Evolutionary conservation across 2,888 invertebrate genomes (phyloP).

Genomic region (Cheilosia scutellata): DNA sequence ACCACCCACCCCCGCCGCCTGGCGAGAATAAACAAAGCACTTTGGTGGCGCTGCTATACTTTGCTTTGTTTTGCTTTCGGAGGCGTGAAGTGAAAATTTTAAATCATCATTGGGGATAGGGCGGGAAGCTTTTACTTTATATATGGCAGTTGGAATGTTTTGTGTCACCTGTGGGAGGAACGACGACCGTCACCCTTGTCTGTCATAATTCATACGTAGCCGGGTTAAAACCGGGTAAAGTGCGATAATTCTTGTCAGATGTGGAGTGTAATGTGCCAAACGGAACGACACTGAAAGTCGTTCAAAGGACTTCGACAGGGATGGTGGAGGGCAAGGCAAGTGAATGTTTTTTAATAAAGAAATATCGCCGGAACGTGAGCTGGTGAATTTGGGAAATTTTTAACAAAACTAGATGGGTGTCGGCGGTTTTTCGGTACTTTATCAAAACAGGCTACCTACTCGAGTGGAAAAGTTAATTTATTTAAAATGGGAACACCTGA

Average conservation of each 20-base stretch:
- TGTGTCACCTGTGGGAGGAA: slow-evolving; percentile 74
- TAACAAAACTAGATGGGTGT: slow-evolving; percentile 19
- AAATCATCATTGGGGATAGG: slow-evolving; percentile 53
- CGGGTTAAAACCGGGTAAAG: slow-evolving; percentile 76
- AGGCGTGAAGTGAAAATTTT: slow-evolving; percentile 75
- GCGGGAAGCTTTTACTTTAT: slow-evolving; percentile 3
- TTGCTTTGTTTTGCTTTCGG: slow-evolving; percentile 53
- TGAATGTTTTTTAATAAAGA: slow-evolving; percentile 80
- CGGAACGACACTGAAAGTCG: slow-evolving; percentile 77
- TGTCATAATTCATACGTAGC: slow-evolving; percentile 70
- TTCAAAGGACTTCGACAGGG: slow-evolving; percentile 1
- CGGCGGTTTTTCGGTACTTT: slow-evolving; percentile 51
- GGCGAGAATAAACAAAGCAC: slow-evolving; percentile 67
- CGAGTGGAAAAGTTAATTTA: slow-evolving; percentile 67
- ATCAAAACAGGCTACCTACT: slow-evolving; percentile 50
- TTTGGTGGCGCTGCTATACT: slow-evolving; percentile 28
- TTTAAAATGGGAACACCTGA: slow-evolving; percentile 70
- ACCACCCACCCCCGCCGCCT: slow-evolving; percentile 17
- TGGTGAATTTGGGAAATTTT: slow-evolving; percentile 62
- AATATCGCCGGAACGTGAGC: slow-evolving; percentile 81
- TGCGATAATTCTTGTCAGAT: slow-evolving; percentile 78
- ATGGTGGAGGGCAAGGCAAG: slow-evolving; percentile 36
- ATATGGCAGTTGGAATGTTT: slow-evolving; percentile 52
- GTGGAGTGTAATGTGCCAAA: slow-evolving; percentile 79
- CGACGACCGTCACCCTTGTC: slow-evolving; percentile 3